These are phyloP conservation scores for Mizuhopecten yessoensis DNA, from an alignment of 1,140 invertebrate genomes.

Conservation along the genomic window DNA sequence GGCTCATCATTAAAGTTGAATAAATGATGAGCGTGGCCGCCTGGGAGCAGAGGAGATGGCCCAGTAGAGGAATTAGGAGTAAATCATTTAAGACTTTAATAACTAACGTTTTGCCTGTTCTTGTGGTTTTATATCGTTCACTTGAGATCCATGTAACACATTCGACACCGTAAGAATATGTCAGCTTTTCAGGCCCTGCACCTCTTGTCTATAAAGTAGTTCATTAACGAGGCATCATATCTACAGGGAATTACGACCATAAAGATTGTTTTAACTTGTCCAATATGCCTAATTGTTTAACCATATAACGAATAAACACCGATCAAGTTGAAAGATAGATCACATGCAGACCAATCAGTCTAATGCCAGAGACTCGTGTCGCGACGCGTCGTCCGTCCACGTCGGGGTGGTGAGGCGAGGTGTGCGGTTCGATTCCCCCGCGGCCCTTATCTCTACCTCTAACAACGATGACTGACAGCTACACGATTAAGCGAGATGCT, in stretches of 20 bases:
- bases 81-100: too few species aligned
- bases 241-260: not conserved
- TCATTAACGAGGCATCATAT: too few species aligned
- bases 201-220: too few species aligned
- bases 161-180: too few species aligned
- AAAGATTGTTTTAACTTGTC: not conserved
- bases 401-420: not conserved
- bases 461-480: constrained; percentile 8
- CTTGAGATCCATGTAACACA: too few species aligned
- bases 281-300: not conserved
- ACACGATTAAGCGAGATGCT: not conserved
- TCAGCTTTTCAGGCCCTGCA: too few species aligned
- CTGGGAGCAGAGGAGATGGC: too few species aligned
- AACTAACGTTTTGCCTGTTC: too few species aligned
- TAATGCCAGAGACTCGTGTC: not conserved
- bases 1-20: too few species aligned
- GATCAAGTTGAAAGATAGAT: not conserved
- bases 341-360: not conserved
- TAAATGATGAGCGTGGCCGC: too few species aligned
- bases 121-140: too few species aligned
- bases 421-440: constrained; percentile 15
- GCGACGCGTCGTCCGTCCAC: not conserved
- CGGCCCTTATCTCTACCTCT: not conserved
- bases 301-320: not conserved
- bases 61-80: too few species aligned